Evolutionary conservation across 2,113 vertebrate species (phyloP).

Genomic region (Chaetodon auriga): DNA sequence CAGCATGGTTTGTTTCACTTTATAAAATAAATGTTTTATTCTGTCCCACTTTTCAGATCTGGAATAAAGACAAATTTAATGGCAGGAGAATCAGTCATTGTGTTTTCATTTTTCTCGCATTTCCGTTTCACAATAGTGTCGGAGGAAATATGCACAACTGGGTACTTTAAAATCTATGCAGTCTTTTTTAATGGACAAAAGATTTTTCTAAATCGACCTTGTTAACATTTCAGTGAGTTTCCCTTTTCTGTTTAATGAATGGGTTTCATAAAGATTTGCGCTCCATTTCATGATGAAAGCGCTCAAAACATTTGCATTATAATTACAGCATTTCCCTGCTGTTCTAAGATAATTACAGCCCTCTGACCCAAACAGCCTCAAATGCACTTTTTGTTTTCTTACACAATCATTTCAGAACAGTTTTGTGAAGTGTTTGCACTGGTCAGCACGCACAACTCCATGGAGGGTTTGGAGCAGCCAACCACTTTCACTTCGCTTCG

Average conservation of each 20-base stretch:
- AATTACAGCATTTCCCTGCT: slow-evolving; percentile 53
- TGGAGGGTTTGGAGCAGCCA: not conserved
- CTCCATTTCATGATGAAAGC: slow-evolving; percentile 22
- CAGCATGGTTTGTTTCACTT: slow-evolving; percentile 30
- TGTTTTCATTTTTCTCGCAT: not conserved
- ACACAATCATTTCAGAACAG: slow-evolving; percentile 6
- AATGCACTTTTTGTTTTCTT: slow-evolving; percentile 18
- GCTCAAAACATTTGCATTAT: slow-evolving; percentile 46
- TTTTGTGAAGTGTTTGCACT: slow-evolving; percentile 13
- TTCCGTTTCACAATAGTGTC: not conserved
- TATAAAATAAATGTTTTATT: slow-evolving; percentile 12
- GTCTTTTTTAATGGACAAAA: not conserved
- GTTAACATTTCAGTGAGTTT: slow-evolving; percentile 19
- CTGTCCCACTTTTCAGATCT: slow-evolving; percentile 10
- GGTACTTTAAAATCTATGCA: not conserved
- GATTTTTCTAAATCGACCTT: not conserved
- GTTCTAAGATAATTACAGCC: slow-evolving; percentile 48
- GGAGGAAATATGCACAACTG: not conserved
- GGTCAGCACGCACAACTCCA: not conserved
- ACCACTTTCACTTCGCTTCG: not conserved
- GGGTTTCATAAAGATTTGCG: not conserved
- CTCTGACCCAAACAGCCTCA: slow-evolving; percentile 35
- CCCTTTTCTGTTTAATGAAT: slow-evolving; percentile 19
- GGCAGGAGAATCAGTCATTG: slow-evolving; percentile 8
- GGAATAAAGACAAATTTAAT: slow-evolving; percentile 60